phyloP scores from a whole-genome alignment of 2,797 vertebrate genomes.

The Sebastes reedi region DNA sequence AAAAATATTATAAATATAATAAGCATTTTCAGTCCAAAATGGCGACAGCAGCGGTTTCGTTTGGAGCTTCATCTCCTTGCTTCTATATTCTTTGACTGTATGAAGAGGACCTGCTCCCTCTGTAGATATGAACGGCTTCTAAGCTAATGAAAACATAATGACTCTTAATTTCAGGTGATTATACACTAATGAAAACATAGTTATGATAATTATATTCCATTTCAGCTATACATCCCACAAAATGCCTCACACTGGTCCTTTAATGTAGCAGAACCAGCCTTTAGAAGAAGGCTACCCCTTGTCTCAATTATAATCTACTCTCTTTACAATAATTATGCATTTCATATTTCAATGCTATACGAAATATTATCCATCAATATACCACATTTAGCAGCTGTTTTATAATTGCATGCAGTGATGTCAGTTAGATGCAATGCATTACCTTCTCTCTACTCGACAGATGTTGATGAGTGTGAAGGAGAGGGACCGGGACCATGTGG shows the following conservation, averaged over 20 bases:
- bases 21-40: too few species aligned
- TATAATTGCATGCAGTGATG: not conserved
- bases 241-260: too few species aligned
- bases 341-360: not conserved
- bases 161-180: too few species aligned
- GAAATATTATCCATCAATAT: not conserved
- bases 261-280: not conserved
- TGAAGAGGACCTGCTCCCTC: too few species aligned
- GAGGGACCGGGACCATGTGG: conserved; percentile 73
- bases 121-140: too few species aligned
- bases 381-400: not conserved
- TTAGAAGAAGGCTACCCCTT: not conserved
- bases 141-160: too few species aligned
- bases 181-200: too few species aligned
- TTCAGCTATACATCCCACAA: too few species aligned
- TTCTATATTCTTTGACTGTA: too few species aligned
- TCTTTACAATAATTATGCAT: not conserved
- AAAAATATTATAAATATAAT: too few species aligned
- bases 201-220: too few species aligned
- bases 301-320: not conserved
- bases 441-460: conserved; percentile 55
- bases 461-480: conserved; percentile 81
- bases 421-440: not conserved
- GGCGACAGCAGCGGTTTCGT: accelerated
- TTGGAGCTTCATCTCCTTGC: too few species aligned